Conservation (phyloP, 2,888 invertebrate genomes). For the Capitulum mitella region DNA sequence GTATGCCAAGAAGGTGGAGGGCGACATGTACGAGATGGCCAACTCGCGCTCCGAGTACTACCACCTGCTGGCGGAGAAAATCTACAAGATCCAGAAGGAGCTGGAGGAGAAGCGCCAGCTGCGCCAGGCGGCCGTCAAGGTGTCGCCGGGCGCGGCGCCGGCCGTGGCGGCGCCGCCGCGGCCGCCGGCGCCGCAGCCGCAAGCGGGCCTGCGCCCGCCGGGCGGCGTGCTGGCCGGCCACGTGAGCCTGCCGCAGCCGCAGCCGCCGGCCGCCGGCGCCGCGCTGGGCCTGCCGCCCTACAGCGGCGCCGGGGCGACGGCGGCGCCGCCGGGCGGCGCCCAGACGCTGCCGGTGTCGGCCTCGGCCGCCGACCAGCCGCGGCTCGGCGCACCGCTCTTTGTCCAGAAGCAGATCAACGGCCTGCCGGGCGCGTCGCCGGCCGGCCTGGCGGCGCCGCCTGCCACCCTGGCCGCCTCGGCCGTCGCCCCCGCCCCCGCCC, state of each 20-base stretch:
- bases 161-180: background rate
- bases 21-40: conserved; percentile 99
- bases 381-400: background rate
- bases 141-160: background rate
- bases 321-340: background rate
- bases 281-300: background rate
- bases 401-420: background rate
- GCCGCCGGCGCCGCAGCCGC: conserved; percentile 40
- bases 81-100: conserved; percentile 94
- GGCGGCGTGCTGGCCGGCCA: no score
- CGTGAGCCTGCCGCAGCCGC: background rate
- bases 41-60: conserved; percentile 62
- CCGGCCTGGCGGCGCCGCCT: background rate
- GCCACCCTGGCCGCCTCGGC: background rate
- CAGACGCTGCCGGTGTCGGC: background rate
- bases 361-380: background rate
- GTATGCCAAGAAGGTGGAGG: conserved; percentile 97
- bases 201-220: conserved; percentile 49
- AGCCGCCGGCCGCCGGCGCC: background rate
- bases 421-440: background rate
- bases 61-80: conserved; percentile 95
- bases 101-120: conserved; percentile 83
- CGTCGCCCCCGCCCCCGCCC: background rate
- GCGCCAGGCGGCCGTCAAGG: conserved; percentile 59
- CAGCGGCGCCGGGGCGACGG: no score